phyloP scores from a whole-genome alignment of 2,797 vertebrate genomes.

The Leptodactylus fallax region DNA sequence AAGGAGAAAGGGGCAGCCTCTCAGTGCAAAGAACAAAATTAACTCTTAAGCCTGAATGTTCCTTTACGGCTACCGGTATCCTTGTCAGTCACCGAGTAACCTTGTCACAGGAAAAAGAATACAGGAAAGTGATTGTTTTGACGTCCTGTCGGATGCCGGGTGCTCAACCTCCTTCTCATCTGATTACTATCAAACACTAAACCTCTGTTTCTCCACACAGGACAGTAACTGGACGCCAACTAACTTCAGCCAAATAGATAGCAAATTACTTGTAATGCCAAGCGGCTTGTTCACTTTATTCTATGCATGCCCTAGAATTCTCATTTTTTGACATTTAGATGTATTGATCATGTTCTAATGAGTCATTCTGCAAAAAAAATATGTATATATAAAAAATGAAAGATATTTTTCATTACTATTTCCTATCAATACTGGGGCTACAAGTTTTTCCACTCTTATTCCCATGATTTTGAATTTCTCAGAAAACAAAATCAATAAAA shows the following conservation, averaged over 20 bases:
- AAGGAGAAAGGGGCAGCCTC: constrained; percentile 21
- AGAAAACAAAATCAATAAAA: too few species aligned
- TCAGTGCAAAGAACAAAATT: constrained; percentile 5
- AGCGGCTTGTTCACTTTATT: constrained; percentile 65
- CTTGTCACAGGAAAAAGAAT: constrained; percentile 75
- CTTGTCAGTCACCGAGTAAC: constrained; percentile 74
- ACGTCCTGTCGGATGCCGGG: constrained; percentile 74
- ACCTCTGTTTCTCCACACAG: constrained; percentile 69
- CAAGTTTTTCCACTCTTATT: too few species aligned
- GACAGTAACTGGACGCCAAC: constrained; percentile 70
- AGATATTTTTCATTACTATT: too few species aligned
- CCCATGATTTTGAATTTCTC: too few species aligned
- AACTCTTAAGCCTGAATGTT: constrained; percentile 63
- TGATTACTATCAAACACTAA: constrained; percentile 73
- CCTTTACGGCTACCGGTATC: constrained; percentile 65
- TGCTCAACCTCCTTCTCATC: constrained; percentile 72
- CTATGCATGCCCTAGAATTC: constrained; percentile 53
- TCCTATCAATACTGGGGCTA: too few species aligned
- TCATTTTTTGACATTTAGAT: constrained; percentile 26
- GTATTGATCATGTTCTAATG: not conserved
- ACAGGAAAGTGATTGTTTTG: constrained; percentile 73
- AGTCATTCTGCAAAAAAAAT: not conserved
- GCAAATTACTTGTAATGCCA: constrained; percentile 61
- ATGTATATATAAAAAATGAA: too few species aligned
- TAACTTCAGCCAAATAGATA: constrained; percentile 68